These are phyloP conservation scores for Pammene fasciana DNA, from an alignment of 2,888 invertebrate species.

Conservation along the genomic window DNA sequence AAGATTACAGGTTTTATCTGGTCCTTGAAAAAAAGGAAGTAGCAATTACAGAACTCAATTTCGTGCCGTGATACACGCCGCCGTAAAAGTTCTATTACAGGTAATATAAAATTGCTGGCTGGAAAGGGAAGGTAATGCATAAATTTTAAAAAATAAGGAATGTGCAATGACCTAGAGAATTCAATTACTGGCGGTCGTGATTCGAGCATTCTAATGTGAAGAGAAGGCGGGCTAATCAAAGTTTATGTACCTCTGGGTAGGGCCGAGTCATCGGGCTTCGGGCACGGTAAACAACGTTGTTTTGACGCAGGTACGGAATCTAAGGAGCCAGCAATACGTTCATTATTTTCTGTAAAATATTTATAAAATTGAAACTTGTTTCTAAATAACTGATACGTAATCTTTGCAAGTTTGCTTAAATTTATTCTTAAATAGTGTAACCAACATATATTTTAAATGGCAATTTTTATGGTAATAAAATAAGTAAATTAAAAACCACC, in stretches of 20 bases:
- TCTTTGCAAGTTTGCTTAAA: too few relatives aligned
- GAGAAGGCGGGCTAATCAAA: slow-evolving; percentile 77
- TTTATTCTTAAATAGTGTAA: too few relatives aligned
- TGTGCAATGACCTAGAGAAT: slow-evolving; percentile 79
- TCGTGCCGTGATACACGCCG: slow-evolving; percentile 40
- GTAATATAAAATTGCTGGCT: slow-evolving; percentile 40
- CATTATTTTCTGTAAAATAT: too few relatives aligned
- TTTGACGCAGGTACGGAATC: slow-evolving; percentile 2
- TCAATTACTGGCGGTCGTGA: slow-evolving; percentile 75
- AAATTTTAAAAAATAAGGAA: slow-evolving; percentile 61
- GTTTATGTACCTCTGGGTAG: slow-evolving; percentile 65
- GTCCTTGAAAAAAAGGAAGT: slow-evolving; percentile 5
- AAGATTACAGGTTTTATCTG: too few relatives aligned
- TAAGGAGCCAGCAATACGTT: neutral
- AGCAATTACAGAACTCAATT: slow-evolving; percentile 41
- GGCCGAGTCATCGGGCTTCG: slow-evolving; percentile 25
- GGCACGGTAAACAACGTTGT: neutral
- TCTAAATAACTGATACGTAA: too few relatives aligned
- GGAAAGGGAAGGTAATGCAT: slow-evolving; percentile 51
- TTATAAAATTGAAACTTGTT: too few relatives aligned
- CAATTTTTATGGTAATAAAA: too few relatives aligned
- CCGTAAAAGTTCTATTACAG: slow-evolving; percentile 40
- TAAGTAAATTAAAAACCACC: too few relatives aligned
- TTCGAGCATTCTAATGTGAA: slow-evolving; percentile 80
- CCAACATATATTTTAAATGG: too few relatives aligned